Evolutionary conservation across 2,888 invertebrate genomes (phyloP), one percentile per base, ranked within the genome.

Genomic region (Emesis castigata): DNA sequence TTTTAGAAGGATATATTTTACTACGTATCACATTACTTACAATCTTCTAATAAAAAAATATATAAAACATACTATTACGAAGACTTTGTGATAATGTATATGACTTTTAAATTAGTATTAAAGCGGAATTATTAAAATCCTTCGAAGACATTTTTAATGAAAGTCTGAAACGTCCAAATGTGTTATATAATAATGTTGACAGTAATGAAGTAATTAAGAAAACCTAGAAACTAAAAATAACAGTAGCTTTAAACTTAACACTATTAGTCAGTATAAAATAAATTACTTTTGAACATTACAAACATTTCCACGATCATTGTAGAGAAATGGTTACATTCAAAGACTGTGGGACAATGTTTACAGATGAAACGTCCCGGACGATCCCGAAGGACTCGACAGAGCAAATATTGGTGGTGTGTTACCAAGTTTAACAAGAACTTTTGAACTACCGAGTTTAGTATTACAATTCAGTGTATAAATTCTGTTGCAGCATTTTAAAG

Each of bases 321-420:
- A 79, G 72, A 79, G 87, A 88, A 90, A 91, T 79, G 81, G 82
- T 69, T 91, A 91, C 91, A 91, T 90, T 89, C 89, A 89, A 90
- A 92, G 92, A 91, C 88, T 87, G 83, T 85, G 88, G 85, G 89
- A 91, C 91, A 91, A 89, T 93, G 92, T 92, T 92, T 93, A 92
- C 90, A 89, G 90, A 87, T 88, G 89, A 89, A 89, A 87, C 90
- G 89, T 89, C 89, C 90, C 89, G 87, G 84, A 88, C 89, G 85
- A 88, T 90, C 91, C 91, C 90, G 72, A 73, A 84, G 89, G 92
- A 91, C 90, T 89, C 88, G 88, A 88, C 88, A 87, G 88, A 75
- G 88, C 93, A 93, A 94, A 94, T 94, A 94, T 94, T 93, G 93
- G 92, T 91, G 90, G 88, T 92, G 92, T 93, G 93, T 94, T 93